Base-by-base conservation (phyloP, 2,113 vertebrate species). In the Macroglossus sobrinus region DNA sequence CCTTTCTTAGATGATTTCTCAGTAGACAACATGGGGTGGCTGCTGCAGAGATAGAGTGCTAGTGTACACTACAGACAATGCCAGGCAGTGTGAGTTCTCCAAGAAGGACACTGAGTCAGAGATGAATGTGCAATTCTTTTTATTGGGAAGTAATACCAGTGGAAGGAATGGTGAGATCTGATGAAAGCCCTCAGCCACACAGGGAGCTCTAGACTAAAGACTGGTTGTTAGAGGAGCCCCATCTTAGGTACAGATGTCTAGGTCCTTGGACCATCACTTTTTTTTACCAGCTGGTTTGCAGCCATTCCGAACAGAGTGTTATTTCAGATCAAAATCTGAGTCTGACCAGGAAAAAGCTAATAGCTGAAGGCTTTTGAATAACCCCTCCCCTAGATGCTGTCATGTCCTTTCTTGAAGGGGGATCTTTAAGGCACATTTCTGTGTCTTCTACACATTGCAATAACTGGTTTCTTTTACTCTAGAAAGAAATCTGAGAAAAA, bases 181-280 rank as follows among this genome's bases (percentile, higher is more conserved):
- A 69, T 12, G 75, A 72, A 79, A 4, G 0, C 1, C 86, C 10
- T 13, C 10, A 8, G 24, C 3, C 2, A 0, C 6, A n/a, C 14
- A 13, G 10, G 12, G 21, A 84, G 24, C 7, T 55, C 35, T 22
- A 35, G 50, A 88, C 8, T 15, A 89, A 64, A n/a, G 12, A 6
- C 33, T 84, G 14, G 16, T 13, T 28, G 5, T 53, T 53, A 11
- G 11, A 59, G 22, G 12, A 87, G 18, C 80, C 18, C 4, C 16
- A 24, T 15, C 6, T 43, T 24, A 63, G 30, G 2, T 16, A 13
- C 18, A 69, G 47, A 43, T 7, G 2, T 4, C 14, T 26, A 11
- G 10, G 22, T 2, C n/a, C 38, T 89, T 14, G 10, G 7, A 26
- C 26, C 7, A 38, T 35, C 6, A 57, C n/a, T 33, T 61, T 95